Conservation (phyloP, 2,888 invertebrate species). For the Latheticus oryzae region DNA sequence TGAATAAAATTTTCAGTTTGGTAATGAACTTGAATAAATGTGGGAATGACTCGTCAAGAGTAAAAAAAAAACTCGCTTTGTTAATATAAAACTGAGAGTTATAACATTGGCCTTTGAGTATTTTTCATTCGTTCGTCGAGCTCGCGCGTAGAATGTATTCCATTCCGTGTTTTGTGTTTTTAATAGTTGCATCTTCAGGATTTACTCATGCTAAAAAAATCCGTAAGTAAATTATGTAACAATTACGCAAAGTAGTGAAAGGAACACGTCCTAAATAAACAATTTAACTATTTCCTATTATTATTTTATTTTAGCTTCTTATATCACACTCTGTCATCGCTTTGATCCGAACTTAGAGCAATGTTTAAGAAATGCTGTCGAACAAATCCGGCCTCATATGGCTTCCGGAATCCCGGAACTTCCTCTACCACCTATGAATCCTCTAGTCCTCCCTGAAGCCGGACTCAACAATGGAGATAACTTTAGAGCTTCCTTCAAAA, state of each 20-base stretch:
- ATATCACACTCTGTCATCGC: conserved; percentile 73
- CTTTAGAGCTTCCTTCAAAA: conserved; percentile 49
- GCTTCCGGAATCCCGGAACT: conserved; percentile 73
- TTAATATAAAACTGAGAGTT: conserved; percentile 14
- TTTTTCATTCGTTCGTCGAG: conserved; percentile 11
- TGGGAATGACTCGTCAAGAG: conserved; percentile 12
- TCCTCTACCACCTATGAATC: conserved; percentile 75
- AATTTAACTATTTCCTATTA: too few relatives aligned
- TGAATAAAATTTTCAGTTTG: too few relatives aligned
- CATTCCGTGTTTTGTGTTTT: conserved; percentile 9
- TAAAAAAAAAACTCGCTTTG: conserved; percentile 8
- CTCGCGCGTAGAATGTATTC: conserved; percentile 15
- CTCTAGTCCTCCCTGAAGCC: conserved; percentile 74
- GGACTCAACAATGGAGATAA: conserved; percentile 70
- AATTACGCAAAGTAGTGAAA: too few relatives aligned
- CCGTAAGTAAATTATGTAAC: conserved; percentile 32
- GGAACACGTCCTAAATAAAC: too few relatives aligned
- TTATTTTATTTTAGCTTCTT: conserved; percentile 69
- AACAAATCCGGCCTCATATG: conserved; percentile 70
- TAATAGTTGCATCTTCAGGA: neutral
- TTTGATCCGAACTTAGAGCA: conserved; percentile 71
- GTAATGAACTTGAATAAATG: too few relatives aligned
- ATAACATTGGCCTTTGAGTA: conserved; percentile 23
- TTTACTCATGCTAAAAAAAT: conserved; percentile 14
- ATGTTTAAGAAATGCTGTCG: conserved; percentile 72